phyloP scores from a whole-genome alignment of 1,140 invertebrate species.

The Apis laboriosa region DNA sequence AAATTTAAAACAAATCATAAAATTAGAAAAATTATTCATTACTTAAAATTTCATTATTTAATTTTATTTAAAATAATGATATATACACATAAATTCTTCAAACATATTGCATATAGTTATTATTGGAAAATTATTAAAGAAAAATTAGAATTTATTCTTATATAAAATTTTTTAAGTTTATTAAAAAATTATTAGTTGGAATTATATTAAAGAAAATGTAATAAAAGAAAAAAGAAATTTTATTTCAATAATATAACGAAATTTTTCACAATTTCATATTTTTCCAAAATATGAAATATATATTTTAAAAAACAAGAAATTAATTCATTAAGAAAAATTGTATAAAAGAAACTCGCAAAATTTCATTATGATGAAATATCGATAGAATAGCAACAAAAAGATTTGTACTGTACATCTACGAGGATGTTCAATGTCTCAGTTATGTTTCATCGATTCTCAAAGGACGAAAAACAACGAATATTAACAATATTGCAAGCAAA shows the following conservation, averaged over 20 bases:
- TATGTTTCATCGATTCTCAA: background rate
- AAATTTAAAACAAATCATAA: background rate
- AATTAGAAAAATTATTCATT: no score
- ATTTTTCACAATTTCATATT: background rate
- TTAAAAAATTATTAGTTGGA: background rate
- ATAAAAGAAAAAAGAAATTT: background rate
- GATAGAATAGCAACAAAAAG: background rate
- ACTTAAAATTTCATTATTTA: no score
- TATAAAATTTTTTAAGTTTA: background rate
- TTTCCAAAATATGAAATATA: background rate
- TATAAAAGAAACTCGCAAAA: background rate
- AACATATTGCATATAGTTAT: background rate
- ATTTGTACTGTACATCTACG: conserved; percentile 22
- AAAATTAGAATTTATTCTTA: conserved; percentile 5
- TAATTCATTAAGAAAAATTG: background rate
- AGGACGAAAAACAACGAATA: background rate
- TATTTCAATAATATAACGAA: background rate
- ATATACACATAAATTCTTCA: background rate
- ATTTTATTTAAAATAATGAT: background rate
- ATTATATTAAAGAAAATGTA: background rate
- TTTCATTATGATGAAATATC: background rate
- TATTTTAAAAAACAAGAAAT: background rate
- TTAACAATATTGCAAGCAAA: background rate
- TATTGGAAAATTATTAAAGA: background rate
- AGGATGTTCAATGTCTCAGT: background rate